Conservation (phyloP, 2,797 vertebrate species). For the Ateles fusciceps region DNA sequence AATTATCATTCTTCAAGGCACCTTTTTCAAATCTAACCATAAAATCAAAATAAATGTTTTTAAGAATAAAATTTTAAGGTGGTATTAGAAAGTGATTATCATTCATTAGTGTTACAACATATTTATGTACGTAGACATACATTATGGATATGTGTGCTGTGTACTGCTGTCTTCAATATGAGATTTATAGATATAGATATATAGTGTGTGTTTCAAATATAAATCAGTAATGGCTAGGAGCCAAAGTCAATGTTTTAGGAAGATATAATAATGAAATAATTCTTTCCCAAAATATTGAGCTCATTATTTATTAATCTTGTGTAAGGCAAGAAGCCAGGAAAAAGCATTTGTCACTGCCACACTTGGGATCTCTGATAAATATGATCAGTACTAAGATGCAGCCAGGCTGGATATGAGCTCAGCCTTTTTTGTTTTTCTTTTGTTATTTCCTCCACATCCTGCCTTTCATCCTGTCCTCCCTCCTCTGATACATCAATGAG, state of each 20-base stretch:
- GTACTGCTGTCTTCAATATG: not conserved
- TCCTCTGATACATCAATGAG: not conserved
- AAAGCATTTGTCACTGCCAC: constrained; percentile 66
- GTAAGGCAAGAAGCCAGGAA: constrained; percentile 65
- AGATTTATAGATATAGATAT: not conserved
- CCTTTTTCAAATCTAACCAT: not conserved
- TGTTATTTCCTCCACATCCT: not conserved
- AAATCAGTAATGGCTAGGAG: constrained; percentile 28
- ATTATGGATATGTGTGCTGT: accelerated
- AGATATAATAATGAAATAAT: constrained; percentile 53
- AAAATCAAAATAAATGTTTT: constrained; percentile 21
- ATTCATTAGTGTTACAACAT: not conserved
- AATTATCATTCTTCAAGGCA: not conserved
- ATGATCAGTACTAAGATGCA: not conserved
- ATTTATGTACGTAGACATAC: not conserved
- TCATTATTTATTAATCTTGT: constrained; percentile 67
- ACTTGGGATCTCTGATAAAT: constrained; percentile 63
- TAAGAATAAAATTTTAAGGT: not conserved
- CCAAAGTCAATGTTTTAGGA: constrained; percentile 67
- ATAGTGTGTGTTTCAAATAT: constrained; percentile 21
- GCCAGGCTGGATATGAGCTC: constrained; percentile 25
- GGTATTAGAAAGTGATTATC: not conserved
- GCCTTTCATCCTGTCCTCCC: not conserved
- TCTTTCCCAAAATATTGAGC: constrained; percentile 69
- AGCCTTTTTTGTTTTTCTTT: constrained; percentile 49